phyloP scores from a whole-genome alignment of 2,797 vertebrate genomes.

The Sitta carolinensis region DNA sequence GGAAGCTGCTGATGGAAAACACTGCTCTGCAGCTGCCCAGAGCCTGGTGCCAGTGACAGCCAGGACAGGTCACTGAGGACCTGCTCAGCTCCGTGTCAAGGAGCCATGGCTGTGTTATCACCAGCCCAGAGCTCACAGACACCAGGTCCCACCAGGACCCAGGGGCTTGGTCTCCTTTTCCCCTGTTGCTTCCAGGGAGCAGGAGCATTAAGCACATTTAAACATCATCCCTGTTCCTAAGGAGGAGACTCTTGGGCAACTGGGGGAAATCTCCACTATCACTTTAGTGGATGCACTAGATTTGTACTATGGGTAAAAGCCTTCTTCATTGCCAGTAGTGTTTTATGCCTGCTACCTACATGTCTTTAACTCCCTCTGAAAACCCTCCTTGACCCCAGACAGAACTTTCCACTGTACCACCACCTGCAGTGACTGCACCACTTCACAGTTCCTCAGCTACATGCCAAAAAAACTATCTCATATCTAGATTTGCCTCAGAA shows the following conservation, averaged over 20 bases:
- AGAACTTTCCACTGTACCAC: neutral
- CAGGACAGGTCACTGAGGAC: neutral
- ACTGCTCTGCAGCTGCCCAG: rapidly evolving
- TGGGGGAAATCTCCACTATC: neutral
- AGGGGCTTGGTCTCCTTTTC: neutral
- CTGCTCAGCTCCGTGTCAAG: neutral
- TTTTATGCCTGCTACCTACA: neutral
- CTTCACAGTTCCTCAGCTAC: neutral
- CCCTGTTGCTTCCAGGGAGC: neutral
- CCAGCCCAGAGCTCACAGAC: neutral
- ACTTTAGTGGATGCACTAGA: neutral
- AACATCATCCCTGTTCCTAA: neutral
- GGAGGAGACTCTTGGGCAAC: neutral
- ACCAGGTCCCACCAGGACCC: neutral
- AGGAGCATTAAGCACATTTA: neutral
- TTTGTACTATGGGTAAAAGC: neutral
- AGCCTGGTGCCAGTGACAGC: neutral
- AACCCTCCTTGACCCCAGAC: neutral
- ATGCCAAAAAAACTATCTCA: neutral
- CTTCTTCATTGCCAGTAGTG: neutral
- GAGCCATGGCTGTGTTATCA: neutral
- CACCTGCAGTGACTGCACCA: neutral
- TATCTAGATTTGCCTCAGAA: neutral
- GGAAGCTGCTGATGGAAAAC: neutral
- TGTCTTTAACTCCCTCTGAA: neutral